Conservation (phyloP, 1,140 invertebrate species). For the Drosophila truncata region DNA sequence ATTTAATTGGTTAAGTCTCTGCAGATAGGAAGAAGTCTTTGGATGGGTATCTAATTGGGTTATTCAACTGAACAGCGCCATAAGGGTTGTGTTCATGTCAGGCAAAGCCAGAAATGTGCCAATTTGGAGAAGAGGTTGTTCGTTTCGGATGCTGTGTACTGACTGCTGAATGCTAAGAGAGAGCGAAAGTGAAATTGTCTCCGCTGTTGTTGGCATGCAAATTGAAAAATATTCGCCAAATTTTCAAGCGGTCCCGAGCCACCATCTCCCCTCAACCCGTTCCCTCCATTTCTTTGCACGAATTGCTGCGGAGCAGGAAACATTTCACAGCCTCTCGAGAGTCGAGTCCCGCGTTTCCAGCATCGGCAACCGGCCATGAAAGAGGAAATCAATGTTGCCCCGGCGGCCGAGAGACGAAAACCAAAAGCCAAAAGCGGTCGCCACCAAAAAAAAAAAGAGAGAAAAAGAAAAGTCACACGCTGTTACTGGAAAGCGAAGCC, state of each 20-base stretch:
- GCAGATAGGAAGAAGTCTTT: background rate
- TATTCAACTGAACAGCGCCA: constrained; percentile 18
- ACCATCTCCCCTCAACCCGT: background rate
- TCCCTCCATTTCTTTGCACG: constrained; percentile 34
- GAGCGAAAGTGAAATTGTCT: constrained; percentile 45
- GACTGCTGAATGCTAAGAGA: constrained; percentile 15
- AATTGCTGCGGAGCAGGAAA: constrained; percentile 70
- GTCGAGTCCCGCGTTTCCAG: constrained; percentile 11
- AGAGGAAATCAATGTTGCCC: constrained; percentile 78
- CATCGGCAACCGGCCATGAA: constrained; percentile 68
- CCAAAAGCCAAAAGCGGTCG: constrained; percentile 36
- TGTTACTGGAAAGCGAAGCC: constrained; percentile 66
- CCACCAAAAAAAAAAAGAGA: constrained; percentile 22
- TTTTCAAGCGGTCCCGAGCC: constrained; percentile 9
- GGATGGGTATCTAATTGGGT: constrained; percentile 32
- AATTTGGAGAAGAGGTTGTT: constrained; percentile 34
- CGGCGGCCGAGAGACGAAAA: constrained; percentile 14
- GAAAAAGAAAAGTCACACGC: constrained; percentile 61
- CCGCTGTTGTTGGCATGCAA: constrained; percentile 32
- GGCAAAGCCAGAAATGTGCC: constrained; percentile 38
- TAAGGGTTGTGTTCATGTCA: constrained; percentile 37
- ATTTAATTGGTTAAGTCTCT: background rate
- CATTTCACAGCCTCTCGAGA: constrained; percentile 42
- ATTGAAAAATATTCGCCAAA: constrained; percentile 45
- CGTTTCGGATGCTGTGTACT: constrained; percentile 9